Conservation (phyloP, 2,113 vertebrate genomes). For the Todiramphus saurophagus region DNA sequence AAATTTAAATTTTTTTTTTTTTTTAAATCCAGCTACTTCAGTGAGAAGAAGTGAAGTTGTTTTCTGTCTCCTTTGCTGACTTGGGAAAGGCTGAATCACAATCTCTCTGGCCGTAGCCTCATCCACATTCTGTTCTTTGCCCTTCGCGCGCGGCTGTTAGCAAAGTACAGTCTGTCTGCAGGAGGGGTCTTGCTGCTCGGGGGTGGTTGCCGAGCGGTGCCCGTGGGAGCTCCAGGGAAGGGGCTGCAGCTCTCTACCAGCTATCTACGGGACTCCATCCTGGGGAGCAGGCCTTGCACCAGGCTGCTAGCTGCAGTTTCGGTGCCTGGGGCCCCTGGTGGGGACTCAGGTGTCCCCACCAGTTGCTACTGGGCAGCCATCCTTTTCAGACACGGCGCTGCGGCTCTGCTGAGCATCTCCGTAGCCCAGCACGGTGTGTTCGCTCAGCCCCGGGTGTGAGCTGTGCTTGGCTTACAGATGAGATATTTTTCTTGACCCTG, state of each 20-base stretch:
- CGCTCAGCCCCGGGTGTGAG: neutral
- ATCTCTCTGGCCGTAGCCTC: neutral
- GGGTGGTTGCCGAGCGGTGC: accelerated
- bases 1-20: slow-evolving; percentile 60
- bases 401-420: neutral
- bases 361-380: neutral
- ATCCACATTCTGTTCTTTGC: neutral
- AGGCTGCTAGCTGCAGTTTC: neutral
- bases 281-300: neutral
- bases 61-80: neutral
- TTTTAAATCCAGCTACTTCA: slow-evolving; percentile 34
- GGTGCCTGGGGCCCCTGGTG: neutral
- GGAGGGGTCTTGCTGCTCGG: accelerated
- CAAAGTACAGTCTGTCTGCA: neutral
- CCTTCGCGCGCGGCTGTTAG: neutral
- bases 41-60: neutral
- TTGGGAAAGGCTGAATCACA: neutral
- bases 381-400: neutral
- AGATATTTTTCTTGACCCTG: neutral
- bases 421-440: accelerated
- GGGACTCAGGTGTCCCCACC: neutral
- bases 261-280: accelerated
- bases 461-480: neutral
- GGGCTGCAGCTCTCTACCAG: neutral
- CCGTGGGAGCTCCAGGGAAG: accelerated